phyloP scores from a whole-genome alignment of 2,888 invertebrate genomes.

The Theristus sp. region DNA sequence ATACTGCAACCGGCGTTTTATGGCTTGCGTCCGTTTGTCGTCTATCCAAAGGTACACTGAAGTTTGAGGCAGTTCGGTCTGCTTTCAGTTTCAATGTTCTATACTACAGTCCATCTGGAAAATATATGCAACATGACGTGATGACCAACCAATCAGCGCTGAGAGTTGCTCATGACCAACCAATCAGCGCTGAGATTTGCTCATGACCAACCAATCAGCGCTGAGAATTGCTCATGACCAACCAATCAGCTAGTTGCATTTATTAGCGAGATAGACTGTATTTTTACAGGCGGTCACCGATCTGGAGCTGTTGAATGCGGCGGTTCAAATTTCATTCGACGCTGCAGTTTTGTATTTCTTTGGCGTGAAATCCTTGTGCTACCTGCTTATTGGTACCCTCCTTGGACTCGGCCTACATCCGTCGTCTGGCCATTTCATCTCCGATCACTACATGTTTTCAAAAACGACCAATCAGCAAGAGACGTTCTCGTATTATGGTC shows the following conservation, averaged over 20 bases:
- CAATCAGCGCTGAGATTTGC: too few relatives aligned
- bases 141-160: too few relatives aligned
- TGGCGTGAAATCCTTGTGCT: slow-evolving; percentile 52
- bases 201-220: too few relatives aligned
- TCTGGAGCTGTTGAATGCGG: slow-evolving; percentile 60
- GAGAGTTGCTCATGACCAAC: too few relatives aligned
- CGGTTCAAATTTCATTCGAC: slow-evolving; percentile 68
- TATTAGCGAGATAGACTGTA: too few relatives aligned
- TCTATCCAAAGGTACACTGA: slow-evolving; percentile 32
- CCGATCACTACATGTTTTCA: slow-evolving; percentile 97
- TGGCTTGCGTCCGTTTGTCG: slow-evolving; percentile 59
- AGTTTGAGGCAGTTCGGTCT: too few relatives aligned
- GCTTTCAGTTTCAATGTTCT: too few relatives aligned
- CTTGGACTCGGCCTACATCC: slow-evolving; percentile 18
- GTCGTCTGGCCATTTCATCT: slow-evolving; percentile 78
- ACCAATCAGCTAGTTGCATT: too few relatives aligned
- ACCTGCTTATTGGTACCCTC: slow-evolving; percentile 54
- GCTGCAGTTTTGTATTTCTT: slow-evolving; percentile 47
- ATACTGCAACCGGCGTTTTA: slow-evolving; percentile 85
- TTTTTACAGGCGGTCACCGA: slow-evolving; percentile 52
- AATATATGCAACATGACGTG: too few relatives aligned
- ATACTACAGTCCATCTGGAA: too few relatives aligned
- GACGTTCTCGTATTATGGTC: slow-evolving; percentile 94
- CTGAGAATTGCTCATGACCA: too few relatives aligned
- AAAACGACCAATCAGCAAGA: slow-evolving; percentile 40